Evolutionary conservation across 53 echinoderm and acorn worm genomes (phyloP), one percentile per base, ranked within the genome.

Genomic region (Hippasteria phrygiana): DNA sequence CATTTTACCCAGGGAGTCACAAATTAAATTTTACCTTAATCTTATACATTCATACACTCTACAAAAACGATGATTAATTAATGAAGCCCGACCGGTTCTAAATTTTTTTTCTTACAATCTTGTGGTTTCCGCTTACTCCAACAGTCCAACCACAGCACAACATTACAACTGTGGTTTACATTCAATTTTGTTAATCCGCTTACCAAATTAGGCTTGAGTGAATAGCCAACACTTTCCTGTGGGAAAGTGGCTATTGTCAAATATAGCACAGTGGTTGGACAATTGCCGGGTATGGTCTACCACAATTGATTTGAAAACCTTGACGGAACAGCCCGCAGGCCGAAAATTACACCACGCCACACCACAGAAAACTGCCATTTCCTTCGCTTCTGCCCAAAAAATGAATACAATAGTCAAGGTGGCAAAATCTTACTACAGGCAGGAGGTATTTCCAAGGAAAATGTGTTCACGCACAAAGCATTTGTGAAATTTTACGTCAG

Each of bases 281-380:
- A 59, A 59, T 59, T 18, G 3, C 16, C n/a, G 59, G 20, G 59
- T 18, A 20, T 24, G n/a, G 59, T 24, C 20, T 7, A 59, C 59
- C 59, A n/a, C 59, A 59, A n/a, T n/a, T 59, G 20, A n/a, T 59
- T 2, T 26, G 26, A 56, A 74, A 41, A 74, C 74, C 42, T 74
- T 53, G 59, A 22, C 17, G 27, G 56, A 40, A 62, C 34, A 7
- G 62, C 79, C 79, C 37, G 16, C 16, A 20, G 62, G 59, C 12
- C 10, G 40, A 53, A 79, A 79, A 62, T 79, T 62, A 59, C 38
- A 40, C 79, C 79, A 62, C 55, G n/a, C n/a, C n/a, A n/a, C 39
- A 13, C 0, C 4, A 11, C 18, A 38, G 41, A 76, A 51, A 79
- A 79, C 39, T 27, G 10, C 79, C 27, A 56, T 79, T 79, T 79